phyloP scores from a whole-genome alignment of 2,797 vertebrate species.

The Ficedula albicollis region DNA sequence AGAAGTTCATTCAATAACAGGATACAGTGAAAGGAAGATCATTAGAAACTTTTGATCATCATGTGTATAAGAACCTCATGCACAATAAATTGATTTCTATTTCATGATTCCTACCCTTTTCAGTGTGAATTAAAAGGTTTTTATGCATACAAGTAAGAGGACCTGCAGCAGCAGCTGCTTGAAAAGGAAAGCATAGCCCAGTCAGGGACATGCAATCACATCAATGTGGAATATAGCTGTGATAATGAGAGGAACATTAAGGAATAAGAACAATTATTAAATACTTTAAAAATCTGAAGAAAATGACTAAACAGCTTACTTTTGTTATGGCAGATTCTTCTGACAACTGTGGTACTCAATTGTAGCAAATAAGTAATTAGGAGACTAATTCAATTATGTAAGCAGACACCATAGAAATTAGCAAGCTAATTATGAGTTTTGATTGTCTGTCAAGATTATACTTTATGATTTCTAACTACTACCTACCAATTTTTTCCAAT shows the following conservation, averaged over 20 bases:
- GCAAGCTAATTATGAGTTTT: not conserved
- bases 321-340: not conserved
- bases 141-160: not conserved
- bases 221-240: not conserved
- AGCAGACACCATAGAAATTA: not conserved
- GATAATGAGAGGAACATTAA: not conserved
- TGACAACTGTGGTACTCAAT: not conserved
- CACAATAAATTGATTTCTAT: not conserved
- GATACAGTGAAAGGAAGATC: not conserved
- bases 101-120: not conserved
- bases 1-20: not conserved
- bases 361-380: not conserved
- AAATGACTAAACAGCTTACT: not conserved
- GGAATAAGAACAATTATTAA: not conserved
- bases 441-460: not conserved
- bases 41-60: not conserved
- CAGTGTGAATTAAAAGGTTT: not conserved
- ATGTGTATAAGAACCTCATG: not conserved
- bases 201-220: not conserved
- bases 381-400: not conserved
- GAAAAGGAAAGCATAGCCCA: not conserved
- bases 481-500: constrained; percentile 95
- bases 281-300: not conserved
- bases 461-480: not conserved
- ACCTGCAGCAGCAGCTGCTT: not conserved